Evolutionary conservation across 2,797 vertebrate species (phyloP).

Genomic region (Cichlasoma orientale): DNA sequence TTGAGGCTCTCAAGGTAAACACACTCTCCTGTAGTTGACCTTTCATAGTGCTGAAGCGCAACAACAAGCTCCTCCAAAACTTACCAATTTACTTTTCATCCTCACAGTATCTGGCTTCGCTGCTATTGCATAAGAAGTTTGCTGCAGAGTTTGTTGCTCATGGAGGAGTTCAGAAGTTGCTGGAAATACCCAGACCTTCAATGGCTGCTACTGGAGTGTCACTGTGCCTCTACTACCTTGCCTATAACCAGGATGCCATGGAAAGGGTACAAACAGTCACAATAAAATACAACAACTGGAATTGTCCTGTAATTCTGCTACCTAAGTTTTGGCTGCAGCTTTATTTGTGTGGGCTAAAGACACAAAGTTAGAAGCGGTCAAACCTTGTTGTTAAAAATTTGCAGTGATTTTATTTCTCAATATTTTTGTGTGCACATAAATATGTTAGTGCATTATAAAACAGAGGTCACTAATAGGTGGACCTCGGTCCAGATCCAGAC

Average conservation of each 20-base stretch:
- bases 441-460: not conserved
- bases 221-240: constrained; percentile 97
- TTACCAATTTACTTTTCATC: not conserved
- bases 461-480: too few relatives aligned
- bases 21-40: not conserved
- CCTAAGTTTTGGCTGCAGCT: not conserved
- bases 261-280: constrained; percentile 85
- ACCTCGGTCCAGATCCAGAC: too few relatives aligned
- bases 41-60: not conserved
- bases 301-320: not conserved
- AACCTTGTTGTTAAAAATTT: not conserved
- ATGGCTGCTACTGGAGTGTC: constrained; percentile 99
- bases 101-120: constrained; percentile 91
- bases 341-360: not conserved
- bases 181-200: constrained; percentile 97
- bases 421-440: too few relatives aligned
- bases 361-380: too few relatives aligned
- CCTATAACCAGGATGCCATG: constrained; percentile 99
- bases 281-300: not conserved
- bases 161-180: constrained; percentile 95
- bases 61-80: not conserved
- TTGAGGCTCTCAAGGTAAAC: constrained; percentile 96
- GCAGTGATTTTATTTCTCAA: too few relatives aligned
- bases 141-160: constrained; percentile 98
- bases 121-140: constrained; percentile 98